Evolutionary conservation across 1,140 invertebrate species (phyloP).

Genomic region (Carcinoscorpius rotundicauda): DNA sequence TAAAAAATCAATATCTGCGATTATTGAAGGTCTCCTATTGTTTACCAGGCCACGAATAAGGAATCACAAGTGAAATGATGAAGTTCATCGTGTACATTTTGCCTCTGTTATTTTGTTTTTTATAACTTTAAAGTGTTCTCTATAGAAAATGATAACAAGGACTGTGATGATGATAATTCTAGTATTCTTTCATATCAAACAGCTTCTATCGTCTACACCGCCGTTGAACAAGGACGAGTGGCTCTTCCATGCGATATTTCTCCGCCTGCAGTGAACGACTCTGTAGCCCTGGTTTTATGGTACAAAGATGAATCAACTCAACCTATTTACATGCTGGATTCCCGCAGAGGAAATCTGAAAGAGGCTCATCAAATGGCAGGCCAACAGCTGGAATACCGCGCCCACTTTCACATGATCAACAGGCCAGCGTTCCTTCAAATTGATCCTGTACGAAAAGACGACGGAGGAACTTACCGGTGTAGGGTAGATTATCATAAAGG

Average conservation of each 20-base stretch:
- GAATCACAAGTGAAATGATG: too few relatives aligned
- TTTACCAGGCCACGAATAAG: too few relatives aligned
- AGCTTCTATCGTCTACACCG: slow-evolving; percentile 25
- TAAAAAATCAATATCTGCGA: too few relatives aligned
- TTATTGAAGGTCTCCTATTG: too few relatives aligned
- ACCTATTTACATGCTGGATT: slow-evolving; percentile 52
- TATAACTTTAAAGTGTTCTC: too few relatives aligned
- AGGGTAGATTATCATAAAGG: slow-evolving; percentile 22
- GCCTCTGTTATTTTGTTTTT: too few relatives aligned
- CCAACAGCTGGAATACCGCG: slow-evolving; percentile 12
- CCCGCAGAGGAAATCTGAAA: slow-evolving; percentile 15
- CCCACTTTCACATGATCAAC: slow-evolving; percentile 18
- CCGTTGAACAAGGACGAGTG: slow-evolving; percentile 57
- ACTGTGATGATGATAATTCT: too few relatives aligned
- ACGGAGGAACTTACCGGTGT: slow-evolving; percentile 23
- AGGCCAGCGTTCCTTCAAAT: slow-evolving; percentile 15
- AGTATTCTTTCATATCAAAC: too few relatives aligned
- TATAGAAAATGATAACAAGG: too few relatives aligned
- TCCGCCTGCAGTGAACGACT: slow-evolving; percentile 53
- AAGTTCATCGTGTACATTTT: too few relatives aligned
- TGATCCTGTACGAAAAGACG: slow-evolving; percentile 15
- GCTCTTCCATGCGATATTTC: slow-evolving; percentile 66
- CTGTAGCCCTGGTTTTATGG: slow-evolving; percentile 67
- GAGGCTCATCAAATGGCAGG: slow-evolving; percentile 19
- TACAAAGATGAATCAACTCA: slow-evolving; percentile 50